Evolutionary conservation across 2,888 invertebrate species (phyloP).

Genomic region (Phengaris alcon): DNA sequence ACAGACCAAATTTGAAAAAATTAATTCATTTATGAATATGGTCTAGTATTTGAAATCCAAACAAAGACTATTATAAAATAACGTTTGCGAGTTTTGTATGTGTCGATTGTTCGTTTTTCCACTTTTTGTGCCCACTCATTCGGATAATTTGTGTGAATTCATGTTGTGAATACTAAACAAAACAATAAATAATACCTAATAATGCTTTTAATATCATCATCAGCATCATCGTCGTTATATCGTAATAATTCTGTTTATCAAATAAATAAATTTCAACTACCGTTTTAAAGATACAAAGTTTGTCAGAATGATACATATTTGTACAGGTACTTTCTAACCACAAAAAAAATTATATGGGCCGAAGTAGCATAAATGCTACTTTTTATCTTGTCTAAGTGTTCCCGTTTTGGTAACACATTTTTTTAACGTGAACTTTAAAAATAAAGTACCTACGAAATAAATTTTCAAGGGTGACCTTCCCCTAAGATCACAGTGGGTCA

Average conservation of each 20-base stretch:
- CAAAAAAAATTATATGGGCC: too few species aligned
- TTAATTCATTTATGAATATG: not conserved
- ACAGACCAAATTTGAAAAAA: not conserved
- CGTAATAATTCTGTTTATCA: too few species aligned
- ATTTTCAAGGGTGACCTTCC: too few species aligned
- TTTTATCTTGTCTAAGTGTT: too few species aligned
- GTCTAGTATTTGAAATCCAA: not conserved
- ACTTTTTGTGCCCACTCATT: conserved; percentile 14
- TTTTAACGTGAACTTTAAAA: not conserved
- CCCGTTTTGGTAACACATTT: too few species aligned
- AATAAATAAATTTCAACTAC: too few species aligned
- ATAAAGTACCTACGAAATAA: not conserved
- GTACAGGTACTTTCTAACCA: too few species aligned
- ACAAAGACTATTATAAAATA: not conserved
- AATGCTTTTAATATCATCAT: not conserved
- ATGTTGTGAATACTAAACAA: conserved; percentile 16
- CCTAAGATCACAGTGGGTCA: not conserved
- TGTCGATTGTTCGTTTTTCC: conserved; percentile 11
- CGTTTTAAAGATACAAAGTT: too few species aligned
- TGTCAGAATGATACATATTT: too few species aligned
- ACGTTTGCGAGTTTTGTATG: not conserved
- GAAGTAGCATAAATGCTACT: too few species aligned
- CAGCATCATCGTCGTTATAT: not conserved
- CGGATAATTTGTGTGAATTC: conserved; percentile 15
- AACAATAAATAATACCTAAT: conserved; percentile 19